phyloP scores from a whole-genome alignment of 23 tunicate species.

The Ciona savignyi region DNA sequence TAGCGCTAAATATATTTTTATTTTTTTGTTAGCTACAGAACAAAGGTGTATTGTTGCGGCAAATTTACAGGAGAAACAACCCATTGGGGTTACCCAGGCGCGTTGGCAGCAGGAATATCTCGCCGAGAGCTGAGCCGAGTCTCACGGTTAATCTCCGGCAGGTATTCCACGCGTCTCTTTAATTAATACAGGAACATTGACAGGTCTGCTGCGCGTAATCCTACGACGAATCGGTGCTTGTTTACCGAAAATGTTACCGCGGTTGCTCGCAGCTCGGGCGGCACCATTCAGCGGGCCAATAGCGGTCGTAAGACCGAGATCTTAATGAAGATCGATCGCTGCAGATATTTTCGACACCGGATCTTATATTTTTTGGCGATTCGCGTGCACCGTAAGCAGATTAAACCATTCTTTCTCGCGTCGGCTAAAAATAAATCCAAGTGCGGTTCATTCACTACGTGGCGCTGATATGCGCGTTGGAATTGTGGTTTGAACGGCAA shows the following conservation, averaged over 20 bases:
- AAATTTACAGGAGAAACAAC: not conserved
- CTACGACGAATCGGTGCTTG: not conserved
- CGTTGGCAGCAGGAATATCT: not conserved
- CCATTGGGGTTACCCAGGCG: not conserved
- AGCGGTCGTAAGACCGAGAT: not conserved
- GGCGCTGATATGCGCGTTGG: too few species aligned
- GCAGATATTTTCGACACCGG: not conserved
- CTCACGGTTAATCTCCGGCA: not conserved
- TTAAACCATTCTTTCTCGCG: too few species aligned
- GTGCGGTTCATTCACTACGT: too few species aligned
- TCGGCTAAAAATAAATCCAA: too few species aligned
- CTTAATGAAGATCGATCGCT: not conserved
- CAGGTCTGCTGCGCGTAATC: not conserved
- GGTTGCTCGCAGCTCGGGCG: conserved; percentile 2
- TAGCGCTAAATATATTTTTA: too few species aligned
- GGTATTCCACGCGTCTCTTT: not conserved
- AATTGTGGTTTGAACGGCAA: too few species aligned
- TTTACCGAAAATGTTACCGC: not conserved
- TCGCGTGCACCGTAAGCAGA: not conserved
- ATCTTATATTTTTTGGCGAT: not conserved
- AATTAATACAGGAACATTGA: not conserved
- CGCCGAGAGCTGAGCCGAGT: not conserved
- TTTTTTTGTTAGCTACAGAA: not conserved
- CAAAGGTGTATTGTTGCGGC: not conserved
- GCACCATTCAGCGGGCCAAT: not conserved